Evolutionary conservation across 2,797 vertebrate genomes (phyloP).

Genomic region (Emydoidea blandingii): DNA sequence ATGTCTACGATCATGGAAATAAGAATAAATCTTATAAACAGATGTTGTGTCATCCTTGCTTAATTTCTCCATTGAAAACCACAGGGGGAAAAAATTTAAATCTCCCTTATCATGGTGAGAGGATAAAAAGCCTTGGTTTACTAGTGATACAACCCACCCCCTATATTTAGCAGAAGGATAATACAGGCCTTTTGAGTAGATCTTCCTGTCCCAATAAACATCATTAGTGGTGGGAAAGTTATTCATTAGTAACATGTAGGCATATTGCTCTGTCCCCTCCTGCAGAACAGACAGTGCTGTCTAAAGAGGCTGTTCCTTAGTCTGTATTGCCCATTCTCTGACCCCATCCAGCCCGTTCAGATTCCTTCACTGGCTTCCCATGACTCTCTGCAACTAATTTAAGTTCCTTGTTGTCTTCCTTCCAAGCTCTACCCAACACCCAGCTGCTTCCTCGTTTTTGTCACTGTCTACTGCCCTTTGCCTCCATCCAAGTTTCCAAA

Average conservation of each 20-base stretch:
- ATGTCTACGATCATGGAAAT: conserved; percentile 69
- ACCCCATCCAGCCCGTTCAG: neutral
- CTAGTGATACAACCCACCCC: conserved; percentile 17
- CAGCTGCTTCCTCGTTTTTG: neutral
- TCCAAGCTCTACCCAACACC: neutral
- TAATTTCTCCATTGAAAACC: conserved; percentile 52
- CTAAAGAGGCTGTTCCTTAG: conserved; percentile 73
- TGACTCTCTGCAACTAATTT: neutral
- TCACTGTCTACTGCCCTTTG: neutral
- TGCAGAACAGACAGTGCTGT: conserved; percentile 62
- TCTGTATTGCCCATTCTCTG: neutral
- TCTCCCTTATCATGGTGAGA: neutral
- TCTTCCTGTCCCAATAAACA: conserved; percentile 56
- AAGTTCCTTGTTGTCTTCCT: neutral
- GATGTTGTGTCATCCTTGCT: conserved; percentile 64
- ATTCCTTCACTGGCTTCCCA: neutral
- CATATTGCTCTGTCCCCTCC: conserved; percentile 37
- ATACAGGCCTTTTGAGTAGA: conserved; percentile 7
- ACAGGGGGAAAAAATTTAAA: conserved; percentile 41
- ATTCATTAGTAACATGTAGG: conserved; percentile 64
- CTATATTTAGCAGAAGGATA: conserved; percentile 10
- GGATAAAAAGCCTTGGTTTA: neutral
- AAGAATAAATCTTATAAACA: conserved; percentile 66
- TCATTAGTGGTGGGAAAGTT: conserved; percentile 56
- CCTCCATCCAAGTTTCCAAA: neutral